Evolutionary conservation across 2,797 vertebrate species (phyloP), one percentile per base, ranked within the genome.

Genomic region (Otolemur crassicaudatus): DNA sequence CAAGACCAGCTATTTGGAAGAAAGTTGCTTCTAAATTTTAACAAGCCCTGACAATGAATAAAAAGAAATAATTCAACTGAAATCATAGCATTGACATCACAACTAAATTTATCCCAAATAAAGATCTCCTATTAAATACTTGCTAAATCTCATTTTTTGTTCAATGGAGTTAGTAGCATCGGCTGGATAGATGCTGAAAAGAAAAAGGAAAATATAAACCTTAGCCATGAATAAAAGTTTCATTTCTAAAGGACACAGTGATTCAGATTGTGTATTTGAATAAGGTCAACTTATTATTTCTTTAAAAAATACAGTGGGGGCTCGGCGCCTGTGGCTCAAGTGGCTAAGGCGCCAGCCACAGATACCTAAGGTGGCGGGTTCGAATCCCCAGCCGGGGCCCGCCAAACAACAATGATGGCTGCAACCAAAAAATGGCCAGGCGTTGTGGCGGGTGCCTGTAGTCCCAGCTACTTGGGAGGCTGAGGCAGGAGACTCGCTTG

Each of bases 161-260:
- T 92, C 25, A 84, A 46, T 87, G 53, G 22, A 84, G 56, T 70
- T 67, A 69, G 82, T 3, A 34, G n/a, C 69, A 88, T 80, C 63
- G 40, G 83, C 49, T 40, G 63, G 76, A 75, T 80, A 60, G 53
- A 14, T 29, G 25, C 0, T 22, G 89, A 98, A 91, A 96, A 85
- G 83, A 92, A 81, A 46, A 88, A 77, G 81, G 58, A 96, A 92
- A 94, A 37, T 31, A 43, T 29, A 92, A 65, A 84, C 25, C 63
- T 97, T 88, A 96, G 90, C 61, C n/a, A 96, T 10, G 46, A 80
- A 96, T n/a, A 84, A 93, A 76, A 76, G 91, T 43, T 86, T 29
- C 0, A 84, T 96, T 97, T 95, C 87, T 90, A 92, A 93, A 85
- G 53, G 72, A 95, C 65, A 65, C 43, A 67, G 63, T 31, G 72